Percentiles rank a stretch among this genome's conserved stretches.
phyloP scores from a whole-genome alignment of 2,797 vertebrate genomes.

The Dendrocincla tyrannina region DNA sequence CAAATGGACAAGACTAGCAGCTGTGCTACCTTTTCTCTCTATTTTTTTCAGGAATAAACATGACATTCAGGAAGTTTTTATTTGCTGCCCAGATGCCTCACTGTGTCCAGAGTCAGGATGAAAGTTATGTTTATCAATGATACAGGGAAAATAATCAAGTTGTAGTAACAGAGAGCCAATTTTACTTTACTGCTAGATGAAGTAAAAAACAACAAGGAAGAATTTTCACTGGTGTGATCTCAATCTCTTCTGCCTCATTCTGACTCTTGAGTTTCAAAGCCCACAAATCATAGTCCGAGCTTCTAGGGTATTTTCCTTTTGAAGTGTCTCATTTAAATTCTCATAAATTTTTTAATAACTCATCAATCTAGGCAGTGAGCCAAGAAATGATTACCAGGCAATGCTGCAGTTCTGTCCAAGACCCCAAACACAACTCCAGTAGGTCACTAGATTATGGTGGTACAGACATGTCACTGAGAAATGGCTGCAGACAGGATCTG shows the following conservation, averaged over 20 bases:
- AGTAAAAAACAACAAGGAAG: not conserved
- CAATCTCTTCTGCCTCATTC: not conserved
- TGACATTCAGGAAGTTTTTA: not conserved
- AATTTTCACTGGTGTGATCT: not conserved
- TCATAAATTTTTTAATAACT: not conserved
- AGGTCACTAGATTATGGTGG: not conserved
- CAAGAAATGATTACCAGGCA: not conserved
- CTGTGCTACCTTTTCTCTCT: not conserved
- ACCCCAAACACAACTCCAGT: not conserved
- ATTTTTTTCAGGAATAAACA: not conserved
- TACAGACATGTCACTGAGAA: not conserved
- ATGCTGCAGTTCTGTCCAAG: not conserved
- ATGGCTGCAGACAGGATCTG: fast-evolving
- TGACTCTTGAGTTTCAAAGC: not conserved
- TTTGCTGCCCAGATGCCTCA: not conserved
- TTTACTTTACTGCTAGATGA: not conserved
- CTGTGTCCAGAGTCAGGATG: not conserved
- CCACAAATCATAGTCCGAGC: not conserved
- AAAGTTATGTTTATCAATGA: not conserved
- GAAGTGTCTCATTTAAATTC: not conserved
- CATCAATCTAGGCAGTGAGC: not conserved
- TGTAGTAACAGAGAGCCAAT: not conserved
- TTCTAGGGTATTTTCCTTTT: not conserved
- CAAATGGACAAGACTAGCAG: not conserved
- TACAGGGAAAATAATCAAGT: not conserved